phyloP scores from a whole-genome alignment of 2,888 invertebrate genomes.

The Conomelus anceps region DNA sequence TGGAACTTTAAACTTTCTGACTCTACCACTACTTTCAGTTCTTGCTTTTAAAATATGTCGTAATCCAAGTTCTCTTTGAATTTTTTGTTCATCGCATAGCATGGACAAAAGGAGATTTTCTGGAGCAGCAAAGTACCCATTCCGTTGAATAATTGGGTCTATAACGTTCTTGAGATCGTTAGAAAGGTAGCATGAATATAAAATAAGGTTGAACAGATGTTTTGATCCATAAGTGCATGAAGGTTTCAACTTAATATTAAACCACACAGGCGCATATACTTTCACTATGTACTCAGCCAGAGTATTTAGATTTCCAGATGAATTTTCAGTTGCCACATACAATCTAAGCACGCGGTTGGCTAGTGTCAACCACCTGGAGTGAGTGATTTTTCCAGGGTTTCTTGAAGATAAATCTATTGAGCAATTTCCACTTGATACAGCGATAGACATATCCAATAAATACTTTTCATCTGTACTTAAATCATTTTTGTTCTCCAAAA shows the following conservation, averaged over 20 bases:
- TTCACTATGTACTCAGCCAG: slow-evolving; percentile 14
- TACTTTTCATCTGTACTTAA: slow-evolving; percentile 26
- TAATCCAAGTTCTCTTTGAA: neutral
- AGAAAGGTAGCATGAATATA: neutral
- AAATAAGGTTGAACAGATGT: neutral
- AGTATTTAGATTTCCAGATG: neutral
- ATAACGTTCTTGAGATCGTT: slow-evolving; percentile 7
- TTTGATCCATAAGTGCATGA: neutral
- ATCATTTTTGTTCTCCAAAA: neutral
- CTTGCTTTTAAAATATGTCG: slow-evolving; percentile 2
- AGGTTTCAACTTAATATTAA: slow-evolving; percentile 4
- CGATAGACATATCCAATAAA: slow-evolving; percentile 21
- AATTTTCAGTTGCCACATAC: slow-evolving; percentile 2
- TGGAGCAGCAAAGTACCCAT: slow-evolving; percentile 16
- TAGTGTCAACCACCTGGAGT: slow-evolving; percentile 10
- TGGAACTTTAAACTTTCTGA: neutral
- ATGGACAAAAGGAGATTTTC: slow-evolving; percentile 15
- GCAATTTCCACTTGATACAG: slow-evolving; percentile 22
- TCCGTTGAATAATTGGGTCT: slow-evolving; percentile 10
- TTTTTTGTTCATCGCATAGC: slow-evolving; percentile 3
- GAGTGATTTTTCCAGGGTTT: neutral
- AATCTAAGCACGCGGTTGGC: slow-evolving; percentile 9
- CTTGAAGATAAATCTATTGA: slow-evolving; percentile 12
- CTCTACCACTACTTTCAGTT: slow-evolving; percentile 17
- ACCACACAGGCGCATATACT: slow-evolving; percentile 17